These are phyloP conservation scores for Poecilia latipinna DNA, from an alignment of 2,113 vertebrate genomes.

Conservation along the genomic window DNA sequence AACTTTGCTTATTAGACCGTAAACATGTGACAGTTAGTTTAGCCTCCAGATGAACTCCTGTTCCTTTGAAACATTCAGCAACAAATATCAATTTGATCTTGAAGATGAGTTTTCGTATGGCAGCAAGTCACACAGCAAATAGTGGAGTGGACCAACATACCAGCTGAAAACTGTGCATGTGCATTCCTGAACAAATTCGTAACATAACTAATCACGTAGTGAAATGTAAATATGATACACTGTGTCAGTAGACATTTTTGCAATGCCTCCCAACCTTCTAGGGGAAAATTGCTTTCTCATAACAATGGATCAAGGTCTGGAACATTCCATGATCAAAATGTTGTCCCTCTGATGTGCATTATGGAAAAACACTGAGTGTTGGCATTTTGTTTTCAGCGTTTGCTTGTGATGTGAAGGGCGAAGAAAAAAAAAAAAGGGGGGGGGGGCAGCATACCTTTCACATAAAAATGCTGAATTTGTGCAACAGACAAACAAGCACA, in stretches of 20 bases:
- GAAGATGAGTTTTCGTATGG: not conserved
- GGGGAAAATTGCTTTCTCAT: conserved; percentile 20
- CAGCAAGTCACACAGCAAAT: not conserved
- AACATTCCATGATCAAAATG: conserved; percentile 31
- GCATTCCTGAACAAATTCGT: conserved; percentile 6
- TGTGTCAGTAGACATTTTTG: conserved; percentile 36
- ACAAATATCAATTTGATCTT: not conserved
- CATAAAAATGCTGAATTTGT: conserved; percentile 67
- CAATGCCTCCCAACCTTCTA: conserved; percentile 2
- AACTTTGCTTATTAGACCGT: no score
- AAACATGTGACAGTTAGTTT: no score
- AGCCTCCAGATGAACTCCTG: no score
- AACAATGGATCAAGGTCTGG: conserved; percentile 15
- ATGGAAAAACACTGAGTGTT: conserved; percentile 31
- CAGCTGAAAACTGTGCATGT: conserved; percentile 4
- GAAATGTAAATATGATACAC: conserved; percentile 1
- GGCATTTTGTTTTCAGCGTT: conserved; percentile 35
- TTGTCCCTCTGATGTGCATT: conserved; percentile 19
- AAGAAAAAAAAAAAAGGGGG: not conserved
- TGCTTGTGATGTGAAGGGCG: conserved; percentile 45
- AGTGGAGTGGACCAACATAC: not conserved
- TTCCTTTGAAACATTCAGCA: no score
- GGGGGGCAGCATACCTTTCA: conserved; percentile 21
- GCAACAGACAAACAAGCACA: conserved; percentile 38
- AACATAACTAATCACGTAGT: conserved; percentile 10